These are phyloP conservation scores for Erebia aethiops DNA, from an alignment of 2,888 invertebrate genomes.

Conservation along the genomic window DNA sequence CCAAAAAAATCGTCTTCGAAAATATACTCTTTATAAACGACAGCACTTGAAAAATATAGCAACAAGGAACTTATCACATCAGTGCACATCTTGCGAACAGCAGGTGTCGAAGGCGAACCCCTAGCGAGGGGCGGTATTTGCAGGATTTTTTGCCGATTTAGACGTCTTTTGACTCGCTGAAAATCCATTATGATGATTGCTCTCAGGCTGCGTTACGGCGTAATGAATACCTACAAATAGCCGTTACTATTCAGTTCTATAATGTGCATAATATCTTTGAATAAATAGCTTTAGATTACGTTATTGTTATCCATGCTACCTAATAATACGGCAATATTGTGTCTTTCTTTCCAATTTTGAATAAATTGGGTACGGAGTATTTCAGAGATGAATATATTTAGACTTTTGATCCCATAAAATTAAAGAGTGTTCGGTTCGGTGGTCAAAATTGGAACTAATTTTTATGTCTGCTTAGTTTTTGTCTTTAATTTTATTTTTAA, in stretches of 20 bases:
- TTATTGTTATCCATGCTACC: too few relatives aligned
- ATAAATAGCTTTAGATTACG: background rate
- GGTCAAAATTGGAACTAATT: too few relatives aligned
- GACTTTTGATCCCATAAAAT: too few relatives aligned
- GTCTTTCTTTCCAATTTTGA: too few relatives aligned
- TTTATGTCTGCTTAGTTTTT: too few relatives aligned
- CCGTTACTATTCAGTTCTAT: background rate
- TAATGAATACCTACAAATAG: conserved; percentile 14
- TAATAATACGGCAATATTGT: too few relatives aligned
- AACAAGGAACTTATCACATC: conserved; percentile 45
- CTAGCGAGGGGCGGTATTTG: conserved; percentile 43
- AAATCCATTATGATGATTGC: conserved; percentile 40
- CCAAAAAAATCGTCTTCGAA: conserved; percentile 21
- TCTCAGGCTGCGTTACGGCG: conserved; percentile 23
- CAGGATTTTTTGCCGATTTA: conserved; percentile 47
- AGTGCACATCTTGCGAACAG: conserved; percentile 48
- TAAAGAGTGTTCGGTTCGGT: too few relatives aligned
- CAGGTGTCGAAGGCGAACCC: conserved; percentile 47
- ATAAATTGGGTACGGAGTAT: too few relatives aligned
- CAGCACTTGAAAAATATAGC: conserved; percentile 35
- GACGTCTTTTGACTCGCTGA: conserved; percentile 44
- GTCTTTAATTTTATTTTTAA: too few relatives aligned
- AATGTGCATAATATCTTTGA: background rate
- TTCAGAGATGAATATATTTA: too few relatives aligned
- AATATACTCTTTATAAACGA: conserved; percentile 27